Conservation (phyloP, 2,113 vertebrate genomes). For the Caloenas nicobarica region DNA sequence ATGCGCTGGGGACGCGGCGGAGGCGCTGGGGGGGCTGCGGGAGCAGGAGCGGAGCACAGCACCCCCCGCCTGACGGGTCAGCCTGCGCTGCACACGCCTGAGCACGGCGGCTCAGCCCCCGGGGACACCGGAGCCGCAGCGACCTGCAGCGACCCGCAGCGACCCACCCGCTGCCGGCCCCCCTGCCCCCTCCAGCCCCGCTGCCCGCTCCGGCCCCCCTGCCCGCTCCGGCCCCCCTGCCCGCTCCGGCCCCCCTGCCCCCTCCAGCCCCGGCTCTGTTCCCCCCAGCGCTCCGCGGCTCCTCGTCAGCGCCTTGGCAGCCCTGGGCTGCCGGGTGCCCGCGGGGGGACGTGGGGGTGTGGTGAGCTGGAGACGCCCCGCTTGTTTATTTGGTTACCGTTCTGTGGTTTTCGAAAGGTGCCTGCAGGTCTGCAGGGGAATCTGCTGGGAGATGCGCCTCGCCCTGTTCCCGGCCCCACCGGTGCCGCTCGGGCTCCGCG, state of each 20-base stretch:
- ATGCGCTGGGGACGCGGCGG: neutral
- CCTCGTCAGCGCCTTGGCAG: constrained; percentile 20
- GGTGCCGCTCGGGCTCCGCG: neutral
- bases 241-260: neutral
- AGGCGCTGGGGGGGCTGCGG: neutral
- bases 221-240: too few relatives aligned
- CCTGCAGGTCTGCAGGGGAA: constrained; percentile 63
- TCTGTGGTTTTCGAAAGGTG: constrained; percentile 57
- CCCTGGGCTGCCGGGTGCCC: neutral
- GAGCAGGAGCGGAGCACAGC: too few relatives aligned
- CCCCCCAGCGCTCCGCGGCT: too few relatives aligned
- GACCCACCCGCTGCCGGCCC: too few relatives aligned
- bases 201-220: too few relatives aligned
- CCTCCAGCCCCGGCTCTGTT: too few relatives aligned
- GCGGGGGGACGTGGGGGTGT: neutral
- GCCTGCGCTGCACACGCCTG: neutral
- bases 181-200: too few relatives aligned
- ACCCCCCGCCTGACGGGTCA: neutral
- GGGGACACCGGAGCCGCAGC: too few relatives aligned
- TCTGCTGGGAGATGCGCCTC: constrained; percentile 37
- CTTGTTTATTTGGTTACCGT: constrained; percentile 45
- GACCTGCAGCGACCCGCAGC: too few relatives aligned
- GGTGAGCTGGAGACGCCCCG: constrained; percentile 33
- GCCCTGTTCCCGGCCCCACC: constrained; percentile 23
- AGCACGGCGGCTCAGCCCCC: too few relatives aligned